Evolutionary conservation across 2,797 vertebrate genomes (phyloP), one percentile per base, ranked within the genome.

Genomic region (Pachyuromys duprasi): DNA sequence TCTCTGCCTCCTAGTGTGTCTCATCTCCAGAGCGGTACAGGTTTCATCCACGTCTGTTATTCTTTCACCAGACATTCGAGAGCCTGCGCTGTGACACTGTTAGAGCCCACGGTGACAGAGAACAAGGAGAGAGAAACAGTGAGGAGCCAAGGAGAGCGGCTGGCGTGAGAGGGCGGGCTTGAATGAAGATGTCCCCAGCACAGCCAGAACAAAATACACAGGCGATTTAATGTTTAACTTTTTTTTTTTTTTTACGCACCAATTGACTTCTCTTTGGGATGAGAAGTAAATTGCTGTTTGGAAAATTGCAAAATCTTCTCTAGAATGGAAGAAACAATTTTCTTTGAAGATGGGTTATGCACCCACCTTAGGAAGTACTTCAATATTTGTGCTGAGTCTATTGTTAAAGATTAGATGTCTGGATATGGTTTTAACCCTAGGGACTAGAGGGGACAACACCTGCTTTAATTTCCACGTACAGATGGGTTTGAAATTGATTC

Each of bases 21-120:
- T 24, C 6, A 1, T 20, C 81, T 79, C n/a, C 49, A n/a, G 18
- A 60, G 36, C 0, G 12, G 80, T 20, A 11, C 63, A 12, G 6
- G 5, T 5, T 0, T 45, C 8, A 1, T 1, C 13, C 49, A n/a
- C 22, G 49, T 57, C 55, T 62, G 76, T 70, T 15, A 45, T 3
- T 13, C 14, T 15, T 53, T 80, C 78, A 86, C 33, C 17, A n/a
- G 8, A 39, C 62, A 49, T 31, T 4, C 0, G 22, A 36, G 57
- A 18, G 24, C 63, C 62, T 20, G 5, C 0, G 0, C 14, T 3
- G 39, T 7, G 62, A 57, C 0, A 0, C 55, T n/a, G 63, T 33
- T 26, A 9, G 49, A 53, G 14, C 53, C 36, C 45, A 26, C 13
- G 14, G 72, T 14, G 86, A 33, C 28, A 18, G 57, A 2, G 12